A percentile compares a stretch with the other conserved stretches of the same genome.
Conservation (phyloP, 2,888 invertebrate species). For the Drosophila falleni region DNA sequence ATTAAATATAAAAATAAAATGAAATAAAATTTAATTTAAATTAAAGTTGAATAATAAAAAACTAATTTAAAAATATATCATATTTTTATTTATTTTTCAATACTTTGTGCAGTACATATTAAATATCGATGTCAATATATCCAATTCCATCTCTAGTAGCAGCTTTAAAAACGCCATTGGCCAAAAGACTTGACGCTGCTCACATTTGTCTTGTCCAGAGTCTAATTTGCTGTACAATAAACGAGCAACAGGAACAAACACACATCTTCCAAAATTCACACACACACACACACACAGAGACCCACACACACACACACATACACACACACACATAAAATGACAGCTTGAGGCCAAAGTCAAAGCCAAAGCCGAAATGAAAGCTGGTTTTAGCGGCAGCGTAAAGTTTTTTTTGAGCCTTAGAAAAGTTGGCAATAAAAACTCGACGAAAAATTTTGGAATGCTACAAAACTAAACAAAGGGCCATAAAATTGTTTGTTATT, state of each 20-base stretch:
- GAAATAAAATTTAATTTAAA: no score
- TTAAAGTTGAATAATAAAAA: no score
- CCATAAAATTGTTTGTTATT: slow-evolving; percentile 39
- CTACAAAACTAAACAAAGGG: slow-evolving; percentile 51
- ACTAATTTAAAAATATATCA: no score
- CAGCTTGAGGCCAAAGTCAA: slow-evolving; percentile 25
- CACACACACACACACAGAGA: neutral
- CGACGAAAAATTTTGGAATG: slow-evolving; percentile 20
- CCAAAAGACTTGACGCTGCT: slow-evolving; percentile 13
- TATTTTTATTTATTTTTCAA: no score
- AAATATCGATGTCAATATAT: no score
- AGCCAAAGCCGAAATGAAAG: slow-evolving; percentile 20
- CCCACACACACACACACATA: neutral
- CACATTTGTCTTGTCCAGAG: slow-evolving; percentile 30
- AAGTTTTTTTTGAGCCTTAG: slow-evolving; percentile 16
- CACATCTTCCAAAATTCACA: neutral
- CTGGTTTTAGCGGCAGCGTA: slow-evolving; percentile 4
- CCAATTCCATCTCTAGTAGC: neutral
- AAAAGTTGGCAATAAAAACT: slow-evolving; percentile 34
- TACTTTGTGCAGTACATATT: no score
- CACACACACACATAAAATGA: slow-evolving; percentile 1
- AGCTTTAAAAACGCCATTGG: slow-evolving; percentile 21
- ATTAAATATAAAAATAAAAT: no score
- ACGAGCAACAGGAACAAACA: slow-evolving; percentile 23
- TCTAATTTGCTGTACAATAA: slow-evolving; percentile 48